Evolutionary conservation across 2,888 invertebrate genomes (phyloP).

Genomic region (Eulithis prunata): DNA sequence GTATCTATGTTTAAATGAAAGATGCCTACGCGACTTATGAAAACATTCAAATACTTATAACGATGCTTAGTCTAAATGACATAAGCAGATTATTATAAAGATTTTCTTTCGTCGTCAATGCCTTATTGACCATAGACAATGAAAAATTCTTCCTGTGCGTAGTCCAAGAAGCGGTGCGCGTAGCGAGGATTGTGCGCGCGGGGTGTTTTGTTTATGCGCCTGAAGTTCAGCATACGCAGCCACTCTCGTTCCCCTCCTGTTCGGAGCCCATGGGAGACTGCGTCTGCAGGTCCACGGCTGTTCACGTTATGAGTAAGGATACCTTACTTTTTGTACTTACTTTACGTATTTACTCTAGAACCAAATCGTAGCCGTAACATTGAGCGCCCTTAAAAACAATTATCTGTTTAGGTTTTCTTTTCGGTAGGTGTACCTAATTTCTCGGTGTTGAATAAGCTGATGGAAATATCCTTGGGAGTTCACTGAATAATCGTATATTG

Average conservation of each 20-base stretch:
- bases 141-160: not conserved
- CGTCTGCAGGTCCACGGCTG: slow-evolving; percentile 93
- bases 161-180: slow-evolving; percentile 54
- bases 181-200: slow-evolving; percentile 34
- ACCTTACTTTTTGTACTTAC: not conserved
- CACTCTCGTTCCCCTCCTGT: slow-evolving; percentile 91
- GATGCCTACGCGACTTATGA: not conserved
- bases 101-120: too few species aligned
- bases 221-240: slow-evolving; percentile 90
- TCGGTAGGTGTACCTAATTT: too few species aligned
- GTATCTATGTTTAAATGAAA: not conserved
- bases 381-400: too few species aligned
- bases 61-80: not conserved
- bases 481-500: too few species aligned
- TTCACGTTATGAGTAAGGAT: slow-evolving; percentile 59
- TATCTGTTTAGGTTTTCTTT: too few species aligned
- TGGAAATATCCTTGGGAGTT: too few species aligned
- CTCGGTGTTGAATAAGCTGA: too few species aligned
- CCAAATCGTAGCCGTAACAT: too few species aligned
- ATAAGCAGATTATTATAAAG: not conserved
- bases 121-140: not conserved
- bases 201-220: slow-evolving; percentile 15
- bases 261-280: slow-evolving; percentile 92
- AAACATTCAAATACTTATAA: not conserved
- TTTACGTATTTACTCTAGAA: too few species aligned